Conservation (phyloP, 1,140 invertebrate genomes). For the Drusus annulatus region DNA sequence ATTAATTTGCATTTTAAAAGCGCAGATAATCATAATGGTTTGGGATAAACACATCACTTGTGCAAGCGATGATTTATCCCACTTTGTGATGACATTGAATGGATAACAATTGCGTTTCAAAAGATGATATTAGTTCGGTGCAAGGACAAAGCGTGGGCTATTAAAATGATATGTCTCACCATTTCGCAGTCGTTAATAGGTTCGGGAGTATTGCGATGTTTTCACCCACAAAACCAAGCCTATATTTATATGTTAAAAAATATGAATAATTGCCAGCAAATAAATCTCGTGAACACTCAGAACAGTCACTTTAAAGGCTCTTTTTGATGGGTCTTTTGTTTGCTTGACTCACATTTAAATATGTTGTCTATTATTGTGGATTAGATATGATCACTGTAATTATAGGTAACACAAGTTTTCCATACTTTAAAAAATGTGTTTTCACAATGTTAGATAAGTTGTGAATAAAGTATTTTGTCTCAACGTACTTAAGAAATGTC, state of each 20-base stretch:
- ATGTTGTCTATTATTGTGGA: no score
- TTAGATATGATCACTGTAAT: no score
- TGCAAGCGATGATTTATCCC: slow-evolving; percentile 1
- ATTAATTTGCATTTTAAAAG: slow-evolving; percentile 33
- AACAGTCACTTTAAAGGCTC: no score
- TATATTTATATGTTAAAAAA: slow-evolving; percentile 1
- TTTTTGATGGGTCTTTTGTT: no score
- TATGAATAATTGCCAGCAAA: background rate
- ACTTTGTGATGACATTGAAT: slow-evolving; percentile 21
- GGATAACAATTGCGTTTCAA: slow-evolving; percentile 1
- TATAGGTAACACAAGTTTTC: no score
- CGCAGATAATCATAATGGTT: slow-evolving; percentile 12
- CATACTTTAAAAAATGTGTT: no score
- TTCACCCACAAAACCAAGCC: slow-evolving; percentile 21
- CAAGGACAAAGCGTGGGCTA: slow-evolving; percentile 3
- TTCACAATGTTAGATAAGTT: no score
- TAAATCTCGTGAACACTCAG: background rate
- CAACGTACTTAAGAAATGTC: no score
- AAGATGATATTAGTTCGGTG: slow-evolving; percentile 3
- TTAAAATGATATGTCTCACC: background rate
- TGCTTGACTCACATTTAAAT: no score
- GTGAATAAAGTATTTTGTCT: no score
- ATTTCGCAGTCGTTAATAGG: background rate
- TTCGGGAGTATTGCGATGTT: background rate
- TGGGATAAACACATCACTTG: slow-evolving; percentile 33